Base-by-base conservation (phyloP, 2,888 invertebrate genomes). In the Cryptocheilus praepositus region DNA sequence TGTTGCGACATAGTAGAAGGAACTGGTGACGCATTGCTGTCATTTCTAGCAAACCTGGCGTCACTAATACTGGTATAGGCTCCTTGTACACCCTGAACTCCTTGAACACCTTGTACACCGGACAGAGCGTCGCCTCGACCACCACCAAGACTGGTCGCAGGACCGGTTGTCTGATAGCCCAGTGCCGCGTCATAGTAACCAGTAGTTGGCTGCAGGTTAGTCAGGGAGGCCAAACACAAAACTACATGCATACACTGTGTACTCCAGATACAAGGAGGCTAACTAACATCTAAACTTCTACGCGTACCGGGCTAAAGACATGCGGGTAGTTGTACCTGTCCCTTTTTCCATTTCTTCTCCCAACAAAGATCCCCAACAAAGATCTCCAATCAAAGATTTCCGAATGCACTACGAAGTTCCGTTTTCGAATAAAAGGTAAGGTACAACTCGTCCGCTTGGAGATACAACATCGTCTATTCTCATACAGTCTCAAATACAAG, bases 11-110 rank as follows among this genome's bases (percentile, higher is more conserved):
- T 91, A 79, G 94, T 94, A 77, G 94, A 93, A 64, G 94, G 94
- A 79, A 95, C 94, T 55, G 95, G 95, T 76, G 95, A 94, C 81
- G 95, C 93, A 88, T 94, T 95, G 90, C 94, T 94, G 89, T 95
- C 95, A 79, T 94, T 92, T 85, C 93, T 91, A 71, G 93, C 90
- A 87, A 93, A 94, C 83, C 94, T 90, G 70, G 92, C 93, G 88
- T 94, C 94, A 83, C 92, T 92, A 90, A 93, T 92, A 85, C 90
- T 90, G 81, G 93, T 92, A 89, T 93, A 94, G 65, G 93, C 92
- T 77, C 87, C 88, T 65, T 87, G 87, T 51, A 87, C 87, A 44
- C 87, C 87, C 67, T 87, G 87, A 19, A 87, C 87, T 66, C 86
- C 85, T 74, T 88, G 88, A 58, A 88, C 88, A 56, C 85, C 85